Conservation (phyloP, 2,888 invertebrate species). For the Pseudococcus longispinus region DNA sequence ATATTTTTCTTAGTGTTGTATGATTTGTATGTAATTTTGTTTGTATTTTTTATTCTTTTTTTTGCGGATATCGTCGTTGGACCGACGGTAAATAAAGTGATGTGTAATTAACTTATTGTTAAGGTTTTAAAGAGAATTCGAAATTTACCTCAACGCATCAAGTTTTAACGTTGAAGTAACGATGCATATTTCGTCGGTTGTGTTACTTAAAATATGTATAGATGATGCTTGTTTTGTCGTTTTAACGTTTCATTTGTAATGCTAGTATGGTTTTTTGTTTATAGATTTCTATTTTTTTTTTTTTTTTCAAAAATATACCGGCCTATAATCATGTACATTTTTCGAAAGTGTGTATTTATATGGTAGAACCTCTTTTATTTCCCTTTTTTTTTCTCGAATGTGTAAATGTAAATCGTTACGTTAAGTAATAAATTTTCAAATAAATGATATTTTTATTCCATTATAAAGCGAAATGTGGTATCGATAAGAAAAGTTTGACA, state of each 20-base stretch:
- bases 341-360: background rate
- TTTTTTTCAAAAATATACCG: constrained; percentile 7
- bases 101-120: constrained; percentile 8
- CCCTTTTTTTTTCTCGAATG: background rate
- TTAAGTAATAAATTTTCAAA: constrained; percentile 29
- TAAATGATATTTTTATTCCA: background rate
- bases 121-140: constrained; percentile 16
- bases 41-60: background rate
- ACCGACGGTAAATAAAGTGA: background rate
- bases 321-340: constrained; percentile 43
- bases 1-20: background rate
- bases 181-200: constrained; percentile 34
- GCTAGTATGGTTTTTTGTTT: background rate
- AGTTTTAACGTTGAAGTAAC: constrained; percentile 30
- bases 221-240: constrained; percentile 3
- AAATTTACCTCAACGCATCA: constrained; percentile 23
- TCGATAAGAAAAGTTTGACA: background rate
- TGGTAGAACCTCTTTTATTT: constrained; percentile 12
- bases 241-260: constrained; percentile 5
- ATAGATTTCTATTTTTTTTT: background rate
- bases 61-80: background rate
- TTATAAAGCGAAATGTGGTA: background rate
- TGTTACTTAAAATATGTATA: constrained; percentile 17
- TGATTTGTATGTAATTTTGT: constrained; percentile 5
- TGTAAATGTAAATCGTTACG: constrained; percentile 32